These are phyloP conservation scores for Pyralis farinalis DNA, from an alignment of 2,888 invertebrate species.

Conservation along the genomic window DNA sequence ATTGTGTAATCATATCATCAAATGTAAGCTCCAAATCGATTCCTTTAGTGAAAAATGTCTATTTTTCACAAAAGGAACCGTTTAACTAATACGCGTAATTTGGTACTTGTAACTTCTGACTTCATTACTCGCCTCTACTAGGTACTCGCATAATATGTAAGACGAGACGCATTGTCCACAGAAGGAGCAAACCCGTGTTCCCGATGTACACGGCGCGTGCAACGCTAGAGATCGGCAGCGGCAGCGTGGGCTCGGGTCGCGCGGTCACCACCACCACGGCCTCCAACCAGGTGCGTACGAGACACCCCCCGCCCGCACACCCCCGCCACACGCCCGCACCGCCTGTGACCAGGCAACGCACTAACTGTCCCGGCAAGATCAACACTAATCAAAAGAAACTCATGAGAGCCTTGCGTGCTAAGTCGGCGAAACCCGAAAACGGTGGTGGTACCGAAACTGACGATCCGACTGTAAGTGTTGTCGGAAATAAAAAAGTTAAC, in stretches of 20 bases:
- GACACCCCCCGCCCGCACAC: conserved; percentile 17
- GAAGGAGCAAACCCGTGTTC: conserved; percentile 69
- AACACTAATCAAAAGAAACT: neutral
- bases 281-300: conserved; percentile 75
- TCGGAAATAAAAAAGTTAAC: neutral
- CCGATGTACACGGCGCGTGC: conserved; percentile 77
- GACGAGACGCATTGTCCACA: conserved; percentile 38
- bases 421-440: too few species aligned
- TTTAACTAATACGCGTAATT: too few species aligned
- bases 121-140: too few species aligned
- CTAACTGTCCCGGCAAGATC: too few species aligned
- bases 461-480: neutral
- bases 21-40: too few species aligned
- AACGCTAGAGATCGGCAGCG: conserved; percentile 76
- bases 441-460: too few species aligned
- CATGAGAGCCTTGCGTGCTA: neutral
- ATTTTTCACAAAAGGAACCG: too few species aligned
- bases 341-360: conserved; percentile 5
- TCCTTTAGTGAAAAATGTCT: too few species aligned
- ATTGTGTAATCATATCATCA: too few species aligned
- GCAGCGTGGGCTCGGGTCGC: conserved; percentile 73
- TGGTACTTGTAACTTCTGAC: too few species aligned
- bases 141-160: too few species aligned
- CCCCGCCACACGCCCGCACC: conserved; percentile 12
- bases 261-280: conserved; percentile 77